A percentile compares a stretch with the other conserved stretches of the same genome.
Evolutionary conservation across 2,797 vertebrate genomes (phyloP).

Genomic region (Rhincodon typus): DNA sequence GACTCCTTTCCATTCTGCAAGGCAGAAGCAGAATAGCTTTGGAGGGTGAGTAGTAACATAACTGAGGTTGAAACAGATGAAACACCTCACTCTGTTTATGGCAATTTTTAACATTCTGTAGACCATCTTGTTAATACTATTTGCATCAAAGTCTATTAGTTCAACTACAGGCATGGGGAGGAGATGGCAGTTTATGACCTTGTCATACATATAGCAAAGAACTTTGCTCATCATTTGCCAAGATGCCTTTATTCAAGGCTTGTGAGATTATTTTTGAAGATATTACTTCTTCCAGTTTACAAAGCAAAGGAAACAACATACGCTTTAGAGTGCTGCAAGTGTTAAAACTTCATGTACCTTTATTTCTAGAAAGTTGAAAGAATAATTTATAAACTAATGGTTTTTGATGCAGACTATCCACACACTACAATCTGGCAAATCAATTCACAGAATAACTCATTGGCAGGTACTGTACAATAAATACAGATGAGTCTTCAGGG

Average conservation of each 20-base stretch:
- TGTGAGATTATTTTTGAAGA: neutral
- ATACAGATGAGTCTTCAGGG: conserved; percentile 30
- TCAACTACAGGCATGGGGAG: conserved; percentile 3
- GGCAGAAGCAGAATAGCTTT: neutral
- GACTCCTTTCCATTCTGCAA: neutral
- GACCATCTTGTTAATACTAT: neutral
- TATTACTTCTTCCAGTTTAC: neutral
- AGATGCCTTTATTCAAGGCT: neutral
- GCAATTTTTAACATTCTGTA: neutral
- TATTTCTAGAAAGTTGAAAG: neutral
- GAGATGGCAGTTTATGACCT: neutral
- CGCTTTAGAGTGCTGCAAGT: neutral
- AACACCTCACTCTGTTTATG: neutral
- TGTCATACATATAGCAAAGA: neutral
- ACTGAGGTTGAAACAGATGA: neutral
- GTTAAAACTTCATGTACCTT: neutral
- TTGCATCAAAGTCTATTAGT: neutral
- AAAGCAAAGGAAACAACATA: neutral
- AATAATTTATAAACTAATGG: conserved; percentile 1
- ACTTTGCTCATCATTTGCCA: neutral
- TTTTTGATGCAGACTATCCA: neutral
- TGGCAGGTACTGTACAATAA: conserved; percentile 36
- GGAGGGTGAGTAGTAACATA: neutral
- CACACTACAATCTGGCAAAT: conserved; percentile 26
- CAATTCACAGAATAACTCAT: conserved; percentile 16